phyloP scores from a whole-genome alignment of 2,888 invertebrate species.

The Tetragnatha montana region DNA sequence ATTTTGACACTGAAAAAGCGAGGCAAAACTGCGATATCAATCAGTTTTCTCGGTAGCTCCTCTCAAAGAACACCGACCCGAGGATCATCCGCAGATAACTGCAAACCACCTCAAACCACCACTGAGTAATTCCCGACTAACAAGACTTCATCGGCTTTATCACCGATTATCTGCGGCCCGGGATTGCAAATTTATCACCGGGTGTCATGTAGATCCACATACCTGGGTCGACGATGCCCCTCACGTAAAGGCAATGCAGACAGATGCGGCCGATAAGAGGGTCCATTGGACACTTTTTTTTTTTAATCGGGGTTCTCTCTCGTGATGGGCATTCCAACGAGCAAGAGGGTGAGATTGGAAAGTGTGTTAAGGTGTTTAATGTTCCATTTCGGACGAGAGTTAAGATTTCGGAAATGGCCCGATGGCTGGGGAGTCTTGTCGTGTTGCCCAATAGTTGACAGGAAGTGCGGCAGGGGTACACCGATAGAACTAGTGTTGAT shows the following conservation, averaged over 20 bases:
- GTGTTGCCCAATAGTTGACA: conserved; percentile 4
- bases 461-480: neutral
- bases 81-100: neutral
- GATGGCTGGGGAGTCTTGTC: neutral
- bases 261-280: conserved; percentile 28
- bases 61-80: no score
- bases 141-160: conserved; percentile 33
- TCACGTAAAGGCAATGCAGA: conserved; percentile 27
- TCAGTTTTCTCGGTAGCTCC: no score
- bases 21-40: no score
- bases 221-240: neutral
- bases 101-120: neutral
- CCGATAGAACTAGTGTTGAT: no score
- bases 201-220: conserved; percentile 39
- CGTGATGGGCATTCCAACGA: conserved; percentile 9
- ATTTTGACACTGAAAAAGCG: no score
- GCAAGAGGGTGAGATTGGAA: neutral
- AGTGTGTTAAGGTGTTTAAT: conserved; percentile 32
- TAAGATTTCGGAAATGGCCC: conserved; percentile 1
- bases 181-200: conserved; percentile 55
- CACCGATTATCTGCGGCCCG: conserved; percentile 27
- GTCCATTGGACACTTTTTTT: conserved; percentile 26
- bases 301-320: conserved; percentile 19
- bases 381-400: conserved; percentile 13
- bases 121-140: conserved; percentile 5